Percentiles rank a stretch among this genome's conserved stretches.
These are phyloP conservation scores for Drosophila subobscura DNA, from an alignment of 1,140 invertebrate species.

Conservation along the genomic window DNA sequence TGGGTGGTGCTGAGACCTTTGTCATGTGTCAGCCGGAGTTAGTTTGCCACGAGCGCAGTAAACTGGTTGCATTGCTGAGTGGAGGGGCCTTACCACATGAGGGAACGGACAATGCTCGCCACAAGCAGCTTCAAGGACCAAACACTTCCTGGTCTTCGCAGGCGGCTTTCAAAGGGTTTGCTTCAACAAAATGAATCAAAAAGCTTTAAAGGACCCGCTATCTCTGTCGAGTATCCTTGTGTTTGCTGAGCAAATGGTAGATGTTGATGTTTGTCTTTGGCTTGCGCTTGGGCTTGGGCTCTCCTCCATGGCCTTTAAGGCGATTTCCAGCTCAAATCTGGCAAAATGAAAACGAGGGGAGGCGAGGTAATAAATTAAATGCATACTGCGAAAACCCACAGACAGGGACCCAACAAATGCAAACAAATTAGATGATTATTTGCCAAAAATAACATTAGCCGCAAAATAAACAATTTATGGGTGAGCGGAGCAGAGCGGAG, in stretches of 20 bases:
- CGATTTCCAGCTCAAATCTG: constrained; percentile 1
- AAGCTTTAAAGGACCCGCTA: too few relatives aligned
- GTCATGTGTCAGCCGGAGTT: constrained; percentile 48
- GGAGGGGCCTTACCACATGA: neutral
- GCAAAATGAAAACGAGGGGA: too few relatives aligned
- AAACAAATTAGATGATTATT: constrained; percentile 64
- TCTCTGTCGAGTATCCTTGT: too few relatives aligned
- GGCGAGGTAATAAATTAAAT: constrained; percentile 42
- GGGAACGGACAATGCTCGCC: neutral
- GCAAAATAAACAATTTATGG: constrained; percentile 59
- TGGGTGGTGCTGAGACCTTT: constrained; percentile 19
- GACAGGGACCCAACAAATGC: neutral
- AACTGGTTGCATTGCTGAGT: neutral
- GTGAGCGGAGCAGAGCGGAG: neutral
- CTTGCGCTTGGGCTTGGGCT: neutral
- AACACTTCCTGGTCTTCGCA: too few relatives aligned
- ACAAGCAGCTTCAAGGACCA: too few relatives aligned
- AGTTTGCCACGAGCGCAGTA: constrained; percentile 14
- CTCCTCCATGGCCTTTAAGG: constrained; percentile 10
- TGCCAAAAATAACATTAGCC: constrained; percentile 50
- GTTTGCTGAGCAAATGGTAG: too few relatives aligned
- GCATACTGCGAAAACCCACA: constrained; percentile 14
- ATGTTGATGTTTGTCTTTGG: too few relatives aligned
- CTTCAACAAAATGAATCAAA: too few relatives aligned
- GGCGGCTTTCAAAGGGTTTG: too few relatives aligned